Percentiles rank a stretch among this genome's conserved stretches.
These are phyloP conservation scores for Agrenia bidenticulata DNA, from an alignment of 2,888 invertebrate genomes.

Conservation along the genomic window DNA sequence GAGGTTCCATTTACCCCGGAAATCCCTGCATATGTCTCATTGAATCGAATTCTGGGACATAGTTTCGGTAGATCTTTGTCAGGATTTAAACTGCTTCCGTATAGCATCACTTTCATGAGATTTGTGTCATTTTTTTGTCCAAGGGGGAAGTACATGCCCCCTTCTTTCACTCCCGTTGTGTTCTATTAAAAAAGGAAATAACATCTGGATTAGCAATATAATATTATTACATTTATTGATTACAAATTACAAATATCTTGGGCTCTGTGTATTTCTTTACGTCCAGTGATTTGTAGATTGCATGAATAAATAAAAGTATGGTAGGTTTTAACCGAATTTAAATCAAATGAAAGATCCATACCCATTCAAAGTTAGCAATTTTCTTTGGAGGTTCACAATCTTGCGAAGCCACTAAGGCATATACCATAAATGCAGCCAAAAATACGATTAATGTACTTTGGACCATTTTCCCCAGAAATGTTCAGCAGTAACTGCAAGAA, in stretches of 20 bases:
- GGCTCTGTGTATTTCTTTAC: too few relatives aligned
- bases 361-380: constrained; percentile 33
- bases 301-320: too few relatives aligned
- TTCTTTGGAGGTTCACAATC: constrained; percentile 38
- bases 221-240: too few relatives aligned
- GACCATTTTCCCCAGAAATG: too few relatives aligned
- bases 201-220: too few relatives aligned
- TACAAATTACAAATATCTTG: too few relatives aligned
- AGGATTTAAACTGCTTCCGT: constrained; percentile 34
- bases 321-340: background rate
- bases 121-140: constrained; percentile 36
- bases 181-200: constrained; percentile 25
- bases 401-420: background rate
- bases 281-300: too few relatives aligned
- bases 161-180: constrained; percentile 20
- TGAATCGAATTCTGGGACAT: constrained; percentile 26
- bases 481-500: too few relatives aligned
- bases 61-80: constrained; percentile 40
- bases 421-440: too few relatives aligned
- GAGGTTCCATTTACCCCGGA: constrained; percentile 28
- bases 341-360: constrained; percentile 9
- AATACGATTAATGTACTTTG: too few relatives aligned
- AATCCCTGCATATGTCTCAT: constrained; percentile 16
- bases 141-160: constrained; percentile 31
- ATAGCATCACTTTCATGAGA: constrained; percentile 36